phyloP scores from a whole-genome alignment of 2,797 vertebrate species.

The Coilia nasus region DNA sequence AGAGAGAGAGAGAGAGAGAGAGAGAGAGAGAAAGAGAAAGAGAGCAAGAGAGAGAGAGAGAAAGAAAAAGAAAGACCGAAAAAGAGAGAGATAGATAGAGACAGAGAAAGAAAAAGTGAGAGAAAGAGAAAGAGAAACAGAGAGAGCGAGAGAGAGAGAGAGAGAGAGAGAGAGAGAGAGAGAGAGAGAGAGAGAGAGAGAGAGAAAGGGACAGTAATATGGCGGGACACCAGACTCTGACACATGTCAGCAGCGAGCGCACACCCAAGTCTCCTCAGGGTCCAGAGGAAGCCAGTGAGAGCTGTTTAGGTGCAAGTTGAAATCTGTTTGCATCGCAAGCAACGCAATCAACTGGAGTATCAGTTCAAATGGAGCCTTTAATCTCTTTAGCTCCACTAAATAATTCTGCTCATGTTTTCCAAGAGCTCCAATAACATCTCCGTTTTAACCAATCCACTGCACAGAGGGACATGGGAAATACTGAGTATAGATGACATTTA shows the following conservation, averaged over 20 bases:
- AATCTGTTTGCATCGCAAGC: neutral
- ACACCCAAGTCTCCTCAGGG: conserved; percentile 30
- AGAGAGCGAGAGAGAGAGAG: no score
- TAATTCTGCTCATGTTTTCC: neutral
- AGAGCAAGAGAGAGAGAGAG: no score
- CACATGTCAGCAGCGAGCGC: neutral
- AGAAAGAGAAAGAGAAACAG: no score
- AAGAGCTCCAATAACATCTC: neutral
- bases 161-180: no score
- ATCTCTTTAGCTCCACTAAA: neutral
- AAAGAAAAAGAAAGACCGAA: no score
- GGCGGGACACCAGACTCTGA: neutral
- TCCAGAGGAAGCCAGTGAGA: conserved; percentile 63
- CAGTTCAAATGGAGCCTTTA: neutral
- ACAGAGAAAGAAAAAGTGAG: no score
- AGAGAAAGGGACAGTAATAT: neutral
- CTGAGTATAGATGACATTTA: neutral
- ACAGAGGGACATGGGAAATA: neutral
- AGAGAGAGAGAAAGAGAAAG: no score
- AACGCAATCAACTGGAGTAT: neutral
- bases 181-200: no score
- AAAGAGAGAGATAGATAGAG: no score
- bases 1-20: no score
- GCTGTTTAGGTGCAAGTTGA: conserved; percentile 42
- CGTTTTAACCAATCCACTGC: neutral